phyloP scores from a whole-genome alignment of 2,888 invertebrate species.

The Eumacrocentrus americanus region DNA sequence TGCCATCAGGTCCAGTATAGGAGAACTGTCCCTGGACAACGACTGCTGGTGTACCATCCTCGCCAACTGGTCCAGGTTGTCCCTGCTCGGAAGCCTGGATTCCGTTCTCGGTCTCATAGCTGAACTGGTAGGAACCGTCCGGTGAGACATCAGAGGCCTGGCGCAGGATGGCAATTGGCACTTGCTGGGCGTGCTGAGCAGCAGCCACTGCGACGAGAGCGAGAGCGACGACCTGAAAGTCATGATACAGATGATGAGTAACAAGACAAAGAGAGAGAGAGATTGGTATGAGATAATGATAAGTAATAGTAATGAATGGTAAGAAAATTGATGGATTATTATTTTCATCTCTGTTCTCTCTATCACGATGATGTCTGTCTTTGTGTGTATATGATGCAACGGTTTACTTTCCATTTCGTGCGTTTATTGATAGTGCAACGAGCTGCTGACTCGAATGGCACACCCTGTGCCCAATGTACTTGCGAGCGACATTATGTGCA shows the following conservation, averaged over 20 bases:
- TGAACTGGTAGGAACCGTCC: constrained; percentile 34
- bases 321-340: no score
- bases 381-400: neutral
- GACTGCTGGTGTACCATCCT: constrained; percentile 21
- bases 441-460: constrained; percentile 18
- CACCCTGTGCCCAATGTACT: constrained; percentile 23
- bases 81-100: constrained; percentile 33
- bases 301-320: neutral
- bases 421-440: constrained; percentile 9
- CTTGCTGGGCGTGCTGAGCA: constrained; percentile 26
- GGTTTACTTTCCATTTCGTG: neutral
- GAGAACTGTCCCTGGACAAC: constrained; percentile 29
- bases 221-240: constrained; percentile 33
- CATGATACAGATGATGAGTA: no score
- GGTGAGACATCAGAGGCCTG: constrained; percentile 34
- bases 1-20: constrained; percentile 34
- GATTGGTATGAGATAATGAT: no score
- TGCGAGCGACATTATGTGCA: constrained; percentile 32
- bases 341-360: no score
- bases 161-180: constrained; percentile 34
- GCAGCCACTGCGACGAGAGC: constrained; percentile 32
- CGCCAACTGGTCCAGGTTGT: constrained; percentile 25
- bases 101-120: constrained; percentile 36
- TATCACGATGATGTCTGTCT: no score
- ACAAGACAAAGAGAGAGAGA: no score